phyloP scores from a whole-genome alignment of 2,797 vertebrate species.

The Euthynnus affinis region DNA sequence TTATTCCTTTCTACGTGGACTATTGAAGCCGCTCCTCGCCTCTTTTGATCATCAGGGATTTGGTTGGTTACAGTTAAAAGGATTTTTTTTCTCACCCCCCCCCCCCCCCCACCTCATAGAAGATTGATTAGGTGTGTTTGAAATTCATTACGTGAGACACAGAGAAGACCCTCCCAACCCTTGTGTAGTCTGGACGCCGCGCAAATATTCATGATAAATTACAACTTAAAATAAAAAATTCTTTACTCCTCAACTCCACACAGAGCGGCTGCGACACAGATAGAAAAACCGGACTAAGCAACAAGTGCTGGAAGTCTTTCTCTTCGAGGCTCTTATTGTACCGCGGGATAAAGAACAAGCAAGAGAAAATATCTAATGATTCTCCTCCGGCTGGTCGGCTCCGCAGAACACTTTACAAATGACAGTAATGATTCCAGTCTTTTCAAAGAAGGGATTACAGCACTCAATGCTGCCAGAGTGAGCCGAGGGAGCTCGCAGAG shows the following conservation, averaged over 20 bases:
- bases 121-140: conserved; percentile 57
- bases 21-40: conserved; percentile 51
- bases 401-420: not conserved
- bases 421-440: not conserved
- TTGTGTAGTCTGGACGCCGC: not conserved
- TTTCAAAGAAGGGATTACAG: not conserved
- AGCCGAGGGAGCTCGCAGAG: not conserved
- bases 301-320: not conserved
- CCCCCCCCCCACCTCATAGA: too few relatives aligned
- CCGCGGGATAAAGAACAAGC: not conserved
- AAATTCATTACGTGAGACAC: conserved; percentile 48
- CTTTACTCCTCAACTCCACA: not conserved
- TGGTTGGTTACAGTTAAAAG: conserved; percentile 65
- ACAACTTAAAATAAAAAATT: not conserved
- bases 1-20: conserved; percentile 50
- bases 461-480: not conserved
- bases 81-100: conserved; percentile 40
- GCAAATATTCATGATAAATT: conserved; percentile 1
- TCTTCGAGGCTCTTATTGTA: not conserved
- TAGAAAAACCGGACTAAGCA: not conserved
- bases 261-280: not conserved
- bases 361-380: not conserved
- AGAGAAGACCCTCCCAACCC: conserved; percentile 11
- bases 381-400: not conserved
- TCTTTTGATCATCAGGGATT: conserved; percentile 73